A percentile compares a stretch with the other conserved stretches of the same genome.
phyloP scores from a whole-genome alignment of 2,888 invertebrate species.

The Caradrina clavipalpis region DNA sequence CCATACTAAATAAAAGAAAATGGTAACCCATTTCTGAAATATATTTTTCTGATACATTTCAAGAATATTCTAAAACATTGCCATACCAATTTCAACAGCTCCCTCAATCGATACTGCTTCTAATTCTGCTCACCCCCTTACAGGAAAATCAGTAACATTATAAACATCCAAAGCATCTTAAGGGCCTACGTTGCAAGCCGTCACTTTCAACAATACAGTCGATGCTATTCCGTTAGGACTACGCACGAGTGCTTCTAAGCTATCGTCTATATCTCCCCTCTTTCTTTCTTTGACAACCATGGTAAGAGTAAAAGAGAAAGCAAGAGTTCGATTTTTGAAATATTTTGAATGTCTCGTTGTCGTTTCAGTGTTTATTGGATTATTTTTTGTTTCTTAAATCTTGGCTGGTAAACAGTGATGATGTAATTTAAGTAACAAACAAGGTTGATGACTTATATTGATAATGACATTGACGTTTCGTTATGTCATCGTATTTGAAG shows the following conservation, averaged over 20 bases:
- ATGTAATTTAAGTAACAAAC: slow-evolving; percentile 51
- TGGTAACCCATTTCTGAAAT: no score
- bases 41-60: no score
- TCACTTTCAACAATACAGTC: slow-evolving; percentile 64
- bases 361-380: slow-evolving; percentile 61
- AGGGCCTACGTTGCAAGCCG: slow-evolving; percentile 54
- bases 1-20: no score
- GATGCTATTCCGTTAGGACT: slow-evolving; percentile 65
- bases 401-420: slow-evolving; percentile 57
- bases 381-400: slow-evolving; percentile 57
- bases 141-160: slow-evolving; percentile 56
- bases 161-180: slow-evolving; percentile 58
- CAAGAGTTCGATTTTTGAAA: slow-evolving; percentile 58
- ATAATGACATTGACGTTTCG: slow-evolving; percentile 52
- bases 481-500: slow-evolving; percentile 37
- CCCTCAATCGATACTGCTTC: slow-evolving; percentile 7
- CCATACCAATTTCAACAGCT: not conserved
- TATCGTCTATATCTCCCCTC: slow-evolving; percentile 48
- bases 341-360: slow-evolving; percentile 63
- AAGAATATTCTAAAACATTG: not conserved
- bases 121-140: slow-evolving; percentile 42
- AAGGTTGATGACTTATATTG: slow-evolving; percentile 49
- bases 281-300: slow-evolving; percentile 35
- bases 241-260: slow-evolving; percentile 75
- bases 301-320: slow-evolving; percentile 44